Conservation (phyloP, 1,140 invertebrate genomes). For the Drosophila triauraria region DNA sequence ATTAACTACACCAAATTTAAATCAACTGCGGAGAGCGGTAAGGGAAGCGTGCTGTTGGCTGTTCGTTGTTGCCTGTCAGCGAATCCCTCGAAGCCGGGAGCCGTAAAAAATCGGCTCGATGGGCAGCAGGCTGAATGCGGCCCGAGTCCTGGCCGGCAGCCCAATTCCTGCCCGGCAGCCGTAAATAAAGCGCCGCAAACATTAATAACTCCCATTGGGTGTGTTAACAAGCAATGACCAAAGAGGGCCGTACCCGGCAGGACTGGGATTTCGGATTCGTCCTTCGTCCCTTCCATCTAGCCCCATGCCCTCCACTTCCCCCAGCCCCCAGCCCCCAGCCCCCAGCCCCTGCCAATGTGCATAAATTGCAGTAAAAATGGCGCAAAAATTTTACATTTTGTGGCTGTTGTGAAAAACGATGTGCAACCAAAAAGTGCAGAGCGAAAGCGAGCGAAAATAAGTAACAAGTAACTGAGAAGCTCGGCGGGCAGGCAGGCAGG, state of each 20-base stretch:
- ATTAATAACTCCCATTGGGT: constrained; percentile 83
- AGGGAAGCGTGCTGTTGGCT: constrained; percentile 10
- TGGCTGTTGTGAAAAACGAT: constrained; percentile 76
- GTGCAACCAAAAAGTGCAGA: constrained; percentile 65
- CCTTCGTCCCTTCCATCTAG: constrained; percentile 12
- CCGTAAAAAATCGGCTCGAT: constrained; percentile 77
- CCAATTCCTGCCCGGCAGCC: constrained; percentile 60
- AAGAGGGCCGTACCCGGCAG: constrained; percentile 53
- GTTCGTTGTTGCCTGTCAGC: constrained; percentile 63
- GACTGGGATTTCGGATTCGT: constrained; percentile 65
- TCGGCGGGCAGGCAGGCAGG: background rate
- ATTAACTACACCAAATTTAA: constrained; percentile 82
- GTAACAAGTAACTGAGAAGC: constrained; percentile 59
- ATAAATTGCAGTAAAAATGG: constrained; percentile 82
- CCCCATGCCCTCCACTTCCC: too few species aligned
- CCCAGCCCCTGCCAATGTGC: constrained; percentile 44
- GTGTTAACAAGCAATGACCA: constrained; percentile 83
- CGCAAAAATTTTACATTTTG: constrained; percentile 63
- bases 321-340: too few species aligned
- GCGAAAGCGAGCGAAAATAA: constrained; percentile 37
- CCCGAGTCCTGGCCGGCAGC: constrained; percentile 18
- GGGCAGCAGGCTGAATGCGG: constrained; percentile 35
- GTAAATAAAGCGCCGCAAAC: constrained; percentile 80
- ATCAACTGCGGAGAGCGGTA: constrained; percentile 53
- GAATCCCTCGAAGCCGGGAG: constrained; percentile 64